These are phyloP conservation scores for Orgyia antiqua DNA, from an alignment of 2,888 invertebrate genomes.

Conservation along the genomic window DNA sequence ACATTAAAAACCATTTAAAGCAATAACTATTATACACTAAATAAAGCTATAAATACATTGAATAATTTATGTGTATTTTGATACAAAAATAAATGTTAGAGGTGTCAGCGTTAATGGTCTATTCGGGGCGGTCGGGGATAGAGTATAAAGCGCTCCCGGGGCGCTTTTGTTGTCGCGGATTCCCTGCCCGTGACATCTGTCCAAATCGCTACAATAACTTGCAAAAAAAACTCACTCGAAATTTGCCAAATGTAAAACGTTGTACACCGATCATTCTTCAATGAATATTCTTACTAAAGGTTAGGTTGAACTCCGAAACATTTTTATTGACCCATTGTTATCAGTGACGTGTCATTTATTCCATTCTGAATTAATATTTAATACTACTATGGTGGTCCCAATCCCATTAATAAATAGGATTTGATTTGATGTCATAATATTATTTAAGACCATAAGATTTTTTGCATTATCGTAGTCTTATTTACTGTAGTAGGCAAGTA, in stretches of 20 bases:
- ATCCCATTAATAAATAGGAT: slow-evolving; percentile 21
- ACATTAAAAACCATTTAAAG: slow-evolving; percentile 76
- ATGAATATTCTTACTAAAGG: slow-evolving; percentile 40
- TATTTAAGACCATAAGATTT: too few relatives aligned
- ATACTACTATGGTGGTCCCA: slow-evolving; percentile 57
- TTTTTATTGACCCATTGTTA: slow-evolving; percentile 68
- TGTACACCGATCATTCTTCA: slow-evolving; percentile 55
- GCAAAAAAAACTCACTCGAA: slow-evolving; percentile 72
- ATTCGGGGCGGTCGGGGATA: slow-evolving; percentile 53
- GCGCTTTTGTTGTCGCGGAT: slow-evolving; percentile 66
- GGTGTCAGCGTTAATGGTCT: slow-evolving; percentile 71
- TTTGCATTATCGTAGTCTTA: too few relatives aligned
- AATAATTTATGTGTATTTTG: slow-evolving; percentile 67
- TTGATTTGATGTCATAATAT: slow-evolving; percentile 58
- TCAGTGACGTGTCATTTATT: slow-evolving; percentile 64
- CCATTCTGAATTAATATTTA: slow-evolving; percentile 44
- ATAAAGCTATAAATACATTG: slow-evolving; percentile 64
- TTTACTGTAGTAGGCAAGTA: too few relatives aligned
- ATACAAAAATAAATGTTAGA: slow-evolving; percentile 65
- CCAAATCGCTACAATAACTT: slow-evolving; percentile 73
- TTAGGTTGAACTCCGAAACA: slow-evolving; percentile 39
- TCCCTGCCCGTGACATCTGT: slow-evolving; percentile 75
- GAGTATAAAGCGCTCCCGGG: slow-evolving; percentile 70
- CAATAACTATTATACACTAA: slow-evolving; percentile 63
- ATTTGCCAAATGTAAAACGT: slow-evolving; percentile 60